Evolutionary conservation across 2,797 vertebrate genomes (phyloP).

Genomic region (Limosa lapponica): DNA sequence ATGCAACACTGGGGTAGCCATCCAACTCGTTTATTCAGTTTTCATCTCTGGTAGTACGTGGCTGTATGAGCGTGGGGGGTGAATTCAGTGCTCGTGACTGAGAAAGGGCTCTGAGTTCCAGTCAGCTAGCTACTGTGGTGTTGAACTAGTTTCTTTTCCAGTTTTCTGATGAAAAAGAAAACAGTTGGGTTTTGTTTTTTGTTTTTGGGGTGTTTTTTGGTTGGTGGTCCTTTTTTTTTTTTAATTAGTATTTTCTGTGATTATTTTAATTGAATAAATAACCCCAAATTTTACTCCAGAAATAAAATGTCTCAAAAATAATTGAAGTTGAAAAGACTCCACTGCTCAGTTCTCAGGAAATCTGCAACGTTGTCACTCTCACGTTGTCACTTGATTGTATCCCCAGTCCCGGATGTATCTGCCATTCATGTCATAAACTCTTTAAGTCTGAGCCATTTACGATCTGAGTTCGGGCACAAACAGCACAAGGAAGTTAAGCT

Average conservation of each 20-base stretch:
- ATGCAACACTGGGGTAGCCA: background rate
- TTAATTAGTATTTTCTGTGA: background rate
- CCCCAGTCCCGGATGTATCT: background rate
- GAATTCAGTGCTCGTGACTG: accelerated
- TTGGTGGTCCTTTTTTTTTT: background rate
- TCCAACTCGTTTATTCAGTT: background rate
- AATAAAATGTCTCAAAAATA: background rate
- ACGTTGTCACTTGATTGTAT: accelerated
- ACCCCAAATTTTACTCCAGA: background rate
- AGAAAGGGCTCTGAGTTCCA: background rate
- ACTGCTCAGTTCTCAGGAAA: background rate
- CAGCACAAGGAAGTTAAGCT: background rate
- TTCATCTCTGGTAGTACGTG: background rate
- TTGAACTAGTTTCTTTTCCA: background rate
- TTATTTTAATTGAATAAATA: background rate
- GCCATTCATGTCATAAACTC: background rate
- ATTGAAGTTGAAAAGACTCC: background rate
- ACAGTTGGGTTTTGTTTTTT: background rate
- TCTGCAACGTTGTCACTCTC: accelerated
- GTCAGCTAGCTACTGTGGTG: background rate
- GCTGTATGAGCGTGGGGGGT: background rate
- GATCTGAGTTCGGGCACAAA: background rate
- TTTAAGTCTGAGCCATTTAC: background rate
- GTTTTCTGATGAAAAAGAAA: background rate
- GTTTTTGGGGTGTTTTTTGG: no score